Evolutionary conservation across 2,888 invertebrate species (phyloP), one percentile per base, ranked within the genome.

Genomic region (Melolontha melolontha): DNA sequence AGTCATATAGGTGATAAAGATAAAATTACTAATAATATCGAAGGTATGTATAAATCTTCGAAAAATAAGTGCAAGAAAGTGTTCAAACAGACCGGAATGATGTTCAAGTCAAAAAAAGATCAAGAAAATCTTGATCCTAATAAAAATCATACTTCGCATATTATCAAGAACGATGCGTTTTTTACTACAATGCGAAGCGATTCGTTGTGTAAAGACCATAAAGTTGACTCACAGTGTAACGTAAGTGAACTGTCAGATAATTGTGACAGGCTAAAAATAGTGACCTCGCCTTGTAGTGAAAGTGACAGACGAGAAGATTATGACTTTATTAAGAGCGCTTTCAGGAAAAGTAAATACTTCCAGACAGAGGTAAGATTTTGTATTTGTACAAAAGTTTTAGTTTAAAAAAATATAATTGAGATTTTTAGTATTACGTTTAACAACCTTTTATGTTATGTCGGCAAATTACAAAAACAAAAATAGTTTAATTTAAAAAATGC

Each of bases 31-130:
- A 77, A 80, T 2, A 81, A 81, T 57, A 73, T 84, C 10, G 83
- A 83, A 70, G 82, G 80, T 70, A 78, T 83, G 75, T 82, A 82
- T 72, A 82, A 81, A 74, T 79, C 75, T 50, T 83, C 83, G 2
- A 82, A 81, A 70, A 78, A 76, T 59, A 82, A 81, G 69, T 83
- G 82, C 74, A 81, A 79, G 69, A 80, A 78, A 64, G 79, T 82
- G 52, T 70, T 83, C 14, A 78, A 75, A 64, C 81, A 74, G 34
- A 83, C 82, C 5, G 79, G 80, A 27, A 82, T 79, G 73, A 78
- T 83, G 7, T 81, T 82, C 69, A 75, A 76, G 51, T 75, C 73
- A 47, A 75, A 74, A 40, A 76, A 75, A 29, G 40, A 67, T 39
- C 67, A 70, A 42, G 79, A 77, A 41, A 72, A 73, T 63, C 29